Percentiles rank a stretch among this genome's conserved stretches.
These are phyloP conservation scores for Leptobrachium ailaonicum DNA, from an alignment of 2,113 vertebrate species.

Conservation along the genomic window DNA sequence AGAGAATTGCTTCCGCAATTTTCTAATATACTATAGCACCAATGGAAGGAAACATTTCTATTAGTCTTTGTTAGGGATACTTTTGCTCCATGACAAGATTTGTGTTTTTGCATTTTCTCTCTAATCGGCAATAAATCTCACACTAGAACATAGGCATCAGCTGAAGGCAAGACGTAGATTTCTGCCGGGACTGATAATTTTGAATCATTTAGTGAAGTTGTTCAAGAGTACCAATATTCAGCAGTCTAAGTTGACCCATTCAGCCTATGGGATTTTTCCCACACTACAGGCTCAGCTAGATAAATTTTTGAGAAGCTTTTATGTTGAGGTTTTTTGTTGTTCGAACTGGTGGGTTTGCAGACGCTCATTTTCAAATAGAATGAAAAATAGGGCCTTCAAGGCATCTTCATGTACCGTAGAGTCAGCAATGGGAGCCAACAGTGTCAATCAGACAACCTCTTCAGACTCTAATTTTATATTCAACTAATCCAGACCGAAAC, in stretches of 20 bases:
- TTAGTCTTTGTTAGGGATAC: too few species aligned
- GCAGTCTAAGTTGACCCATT: background rate
- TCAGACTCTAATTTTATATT: background rate
- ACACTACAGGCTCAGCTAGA: background rate
- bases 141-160: background rate
- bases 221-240: background rate
- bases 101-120: background rate
- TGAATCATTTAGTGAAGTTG: background rate
- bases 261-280: background rate
- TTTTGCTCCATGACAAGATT: too few species aligned
- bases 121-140: background rate
- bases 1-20: too few species aligned
- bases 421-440: background rate
- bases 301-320: constrained; percentile 15
- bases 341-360: background rate
- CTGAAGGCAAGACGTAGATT: background rate
- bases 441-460: background rate
- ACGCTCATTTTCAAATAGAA: constrained; percentile 20
- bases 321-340: background rate
- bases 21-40: too few species aligned
- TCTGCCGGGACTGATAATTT: background rate
- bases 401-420: background rate
- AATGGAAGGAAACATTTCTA: too few species aligned
- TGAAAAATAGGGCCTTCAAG: background rate
- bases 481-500: too few species aligned